Percentiles rank a stretch among this genome's conserved stretches.
Evolutionary conservation across 92 coral and sea anemone species (phyloP).

Genomic region (Micromussa lordhowensis): DNA sequence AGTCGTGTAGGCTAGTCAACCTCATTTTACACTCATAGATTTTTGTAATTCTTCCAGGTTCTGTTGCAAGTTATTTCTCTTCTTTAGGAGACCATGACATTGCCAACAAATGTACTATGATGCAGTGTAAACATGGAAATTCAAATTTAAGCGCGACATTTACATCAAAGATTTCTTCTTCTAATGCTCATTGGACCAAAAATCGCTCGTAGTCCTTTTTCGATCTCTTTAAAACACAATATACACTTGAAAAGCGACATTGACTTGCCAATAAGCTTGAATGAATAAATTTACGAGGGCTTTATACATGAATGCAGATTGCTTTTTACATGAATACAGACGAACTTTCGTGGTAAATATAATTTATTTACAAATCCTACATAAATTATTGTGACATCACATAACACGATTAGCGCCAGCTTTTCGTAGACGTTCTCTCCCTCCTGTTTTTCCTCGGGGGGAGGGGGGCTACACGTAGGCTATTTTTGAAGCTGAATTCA

Average conservation of each 20-base stretch:
- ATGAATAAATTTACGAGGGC: neutral
- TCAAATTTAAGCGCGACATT: slow-evolving; percentile 37
- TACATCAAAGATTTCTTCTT: slow-evolving; percentile 24
- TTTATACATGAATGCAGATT: no score
- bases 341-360: slow-evolving; percentile 27
- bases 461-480: neutral
- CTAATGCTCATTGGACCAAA: slow-evolving; percentile 37
- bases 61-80: no score
- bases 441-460: neutral
- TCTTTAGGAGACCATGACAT: slow-evolving; percentile 24
- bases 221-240: no score
- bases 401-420: slow-evolving; percentile 34
- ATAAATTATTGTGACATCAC: slow-evolving; percentile 30
- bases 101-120: slow-evolving; percentile 34
- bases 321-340: no score
- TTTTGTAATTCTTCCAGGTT: no score
- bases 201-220: no score
- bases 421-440: slow-evolving; percentile 39
- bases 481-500: no score
- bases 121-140: slow-evolving; percentile 19
- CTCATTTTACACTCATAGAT: no score
- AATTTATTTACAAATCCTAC: slow-evolving; percentile 28
- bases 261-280: slow-evolving; percentile 27
- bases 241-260: no score
- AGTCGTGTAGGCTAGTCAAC: no score